Conservation (phyloP, 1,140 invertebrate genomes). For the Papilio helenus region DNA sequence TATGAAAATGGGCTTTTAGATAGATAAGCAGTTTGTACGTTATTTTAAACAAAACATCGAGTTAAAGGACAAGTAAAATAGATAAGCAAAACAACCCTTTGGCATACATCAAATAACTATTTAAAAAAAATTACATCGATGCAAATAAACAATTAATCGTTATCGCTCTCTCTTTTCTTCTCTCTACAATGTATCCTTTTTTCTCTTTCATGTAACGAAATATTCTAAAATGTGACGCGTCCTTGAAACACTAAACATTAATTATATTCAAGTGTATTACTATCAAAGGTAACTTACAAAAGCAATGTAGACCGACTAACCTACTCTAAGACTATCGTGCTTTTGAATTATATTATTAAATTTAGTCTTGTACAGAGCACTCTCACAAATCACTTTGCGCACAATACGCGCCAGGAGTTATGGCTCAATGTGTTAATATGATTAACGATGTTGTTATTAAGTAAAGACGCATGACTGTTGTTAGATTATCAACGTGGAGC, state of each 20-base stretch:
- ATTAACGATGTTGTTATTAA: constrained; percentile 33
- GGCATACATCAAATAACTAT: no score
- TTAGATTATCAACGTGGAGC: constrained; percentile 3
- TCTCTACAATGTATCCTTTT: neutral
- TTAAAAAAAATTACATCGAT: no score
- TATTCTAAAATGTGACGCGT: neutral
- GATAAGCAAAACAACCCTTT: neutral
- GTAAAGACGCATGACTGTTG: constrained; percentile 14
- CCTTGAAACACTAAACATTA: neutral
- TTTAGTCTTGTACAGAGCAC: constrained; percentile 18
- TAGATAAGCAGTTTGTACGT: constrained; percentile 5
- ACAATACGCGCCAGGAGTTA: constrained; percentile 25
- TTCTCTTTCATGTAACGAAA: neutral
- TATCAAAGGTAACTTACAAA: constrained; percentile 6
- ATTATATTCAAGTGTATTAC: neutral
- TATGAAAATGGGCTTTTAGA: neutral
- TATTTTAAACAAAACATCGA: neutral
- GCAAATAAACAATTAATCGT: no score
- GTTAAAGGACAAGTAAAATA: neutral
- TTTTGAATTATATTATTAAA: constrained; percentile 22
- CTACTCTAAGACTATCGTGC: neutral
- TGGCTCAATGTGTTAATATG: constrained; percentile 33
- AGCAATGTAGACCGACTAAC: constrained; percentile 12
- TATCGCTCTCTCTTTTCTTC: neutral
- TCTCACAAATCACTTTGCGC: constrained; percentile 30